Conservation (phyloP, 2,888 invertebrate genomes). For the Anaspis maculata region DNA sequence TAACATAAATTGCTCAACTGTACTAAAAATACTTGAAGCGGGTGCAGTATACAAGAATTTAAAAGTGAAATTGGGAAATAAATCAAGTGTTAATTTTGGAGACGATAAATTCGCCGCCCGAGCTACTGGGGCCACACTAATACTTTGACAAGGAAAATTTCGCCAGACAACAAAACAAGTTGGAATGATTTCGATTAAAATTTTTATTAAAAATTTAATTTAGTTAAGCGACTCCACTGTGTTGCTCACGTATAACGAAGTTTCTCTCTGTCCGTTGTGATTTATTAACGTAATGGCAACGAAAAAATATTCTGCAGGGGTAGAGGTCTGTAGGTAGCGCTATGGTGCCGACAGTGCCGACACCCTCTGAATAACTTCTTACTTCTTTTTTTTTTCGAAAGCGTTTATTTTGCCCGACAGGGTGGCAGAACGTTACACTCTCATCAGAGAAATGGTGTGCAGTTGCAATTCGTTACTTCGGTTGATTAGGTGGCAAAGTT, state of each 20-base stretch:
- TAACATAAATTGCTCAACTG: too few species aligned
- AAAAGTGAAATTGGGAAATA: conserved; percentile 5
- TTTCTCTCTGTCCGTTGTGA: conserved; percentile 5
- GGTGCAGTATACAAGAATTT: conserved; percentile 1
- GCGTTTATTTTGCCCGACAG: too few species aligned
- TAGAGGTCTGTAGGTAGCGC: too few species aligned
- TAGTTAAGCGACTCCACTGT: conserved; percentile 8
- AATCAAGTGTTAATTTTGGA: conserved; percentile 5
- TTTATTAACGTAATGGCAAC: conserved; percentile 10
- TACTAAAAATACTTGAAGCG: not conserved
- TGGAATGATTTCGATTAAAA: conserved; percentile 10
- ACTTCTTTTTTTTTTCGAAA: too few species aligned
- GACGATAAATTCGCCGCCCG: conserved; percentile 4
- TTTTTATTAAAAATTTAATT: conserved; percentile 15
- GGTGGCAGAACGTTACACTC: too few species aligned
- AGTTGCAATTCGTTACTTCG: conserved; percentile 14
- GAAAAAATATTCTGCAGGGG: too few species aligned
- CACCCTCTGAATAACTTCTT: too few species aligned
- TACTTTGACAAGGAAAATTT: conserved; percentile 8
- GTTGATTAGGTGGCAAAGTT: conserved; percentile 15
- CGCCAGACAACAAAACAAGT: conserved; percentile 7
- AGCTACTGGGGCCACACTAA: too few species aligned
- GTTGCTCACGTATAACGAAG: conserved; percentile 9
- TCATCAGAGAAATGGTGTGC: too few species aligned
- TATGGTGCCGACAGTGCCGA: too few species aligned